Evolutionary conservation across 2,888 invertebrate species (phyloP).

Genomic region (Oligia latruncula): DNA sequence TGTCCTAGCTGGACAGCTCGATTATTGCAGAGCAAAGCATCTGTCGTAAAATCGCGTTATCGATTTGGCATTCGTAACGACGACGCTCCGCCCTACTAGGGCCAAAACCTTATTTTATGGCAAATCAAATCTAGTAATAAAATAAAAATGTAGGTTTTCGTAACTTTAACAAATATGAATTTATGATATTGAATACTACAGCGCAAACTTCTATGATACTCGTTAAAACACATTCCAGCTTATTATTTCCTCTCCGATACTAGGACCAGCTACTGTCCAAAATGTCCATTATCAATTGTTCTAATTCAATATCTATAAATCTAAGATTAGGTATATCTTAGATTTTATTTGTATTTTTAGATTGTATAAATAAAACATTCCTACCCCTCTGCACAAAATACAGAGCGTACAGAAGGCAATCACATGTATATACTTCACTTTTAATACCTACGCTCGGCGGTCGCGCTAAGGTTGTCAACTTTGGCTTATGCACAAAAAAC

Average conservation of each 20-base stretch:
- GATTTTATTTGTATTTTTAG: too few species aligned
- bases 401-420: too few species aligned
- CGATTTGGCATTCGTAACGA: conserved; percentile 26
- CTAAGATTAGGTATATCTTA: neutral
- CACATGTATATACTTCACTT: too few species aligned
- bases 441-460: too few species aligned
- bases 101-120: conserved; percentile 16
- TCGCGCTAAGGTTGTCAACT: too few species aligned
- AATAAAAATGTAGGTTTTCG: conserved; percentile 29
- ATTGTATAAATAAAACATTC: conserved; percentile 14
- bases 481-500: too few species aligned
- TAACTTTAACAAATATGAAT: conserved; percentile 30
- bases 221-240: conserved; percentile 31
- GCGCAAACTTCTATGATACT: conserved; percentile 38
- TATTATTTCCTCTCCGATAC: conserved; percentile 18
- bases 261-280: conserved; percentile 29
- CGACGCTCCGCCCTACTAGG: neutral
- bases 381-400: neutral
- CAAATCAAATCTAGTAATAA: conserved; percentile 21
- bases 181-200: conserved; percentile 22
- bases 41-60: conserved; percentile 19
- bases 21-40: neutral
- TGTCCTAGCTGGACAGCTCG: conserved; percentile 6
- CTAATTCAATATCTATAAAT: conserved; percentile 29
- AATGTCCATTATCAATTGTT: conserved; percentile 42